Evolutionary conservation across 2,888 invertebrate species (phyloP).

Genomic region (Rhogogaster chlorosoma): DNA sequence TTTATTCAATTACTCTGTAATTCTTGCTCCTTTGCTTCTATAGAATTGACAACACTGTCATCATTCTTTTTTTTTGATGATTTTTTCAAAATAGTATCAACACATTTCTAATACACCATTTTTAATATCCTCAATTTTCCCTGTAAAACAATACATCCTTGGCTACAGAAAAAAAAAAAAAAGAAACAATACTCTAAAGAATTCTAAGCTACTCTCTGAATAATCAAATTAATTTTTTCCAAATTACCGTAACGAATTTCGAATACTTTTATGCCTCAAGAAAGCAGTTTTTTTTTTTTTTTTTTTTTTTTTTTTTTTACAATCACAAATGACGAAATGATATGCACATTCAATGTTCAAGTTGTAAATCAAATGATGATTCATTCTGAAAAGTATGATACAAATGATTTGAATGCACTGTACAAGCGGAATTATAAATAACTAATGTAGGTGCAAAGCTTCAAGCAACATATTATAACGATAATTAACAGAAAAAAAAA

Average conservation of each 20-base stretch:
- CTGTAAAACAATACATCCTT: slow-evolving; percentile 4
- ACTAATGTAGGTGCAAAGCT: neutral
- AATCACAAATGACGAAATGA: slow-evolving; percentile 9
- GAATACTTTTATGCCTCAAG: neutral
- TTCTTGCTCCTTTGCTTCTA: slow-evolving; percentile 31
- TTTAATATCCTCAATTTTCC: neutral
- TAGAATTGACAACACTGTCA: slow-evolving; percentile 22
- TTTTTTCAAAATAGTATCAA: neutral
- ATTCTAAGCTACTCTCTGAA: neutral
- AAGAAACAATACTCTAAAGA: neutral
- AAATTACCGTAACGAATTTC: neutral
- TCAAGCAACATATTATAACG: slow-evolving; percentile 20
- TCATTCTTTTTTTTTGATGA: neutral
- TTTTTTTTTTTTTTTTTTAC: no score
- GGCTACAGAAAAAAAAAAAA: no score
- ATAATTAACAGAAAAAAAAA: slow-evolving; percentile 50
- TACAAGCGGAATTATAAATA: slow-evolving; percentile 30
- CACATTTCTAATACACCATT: neutral
- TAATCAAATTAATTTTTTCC: neutral
- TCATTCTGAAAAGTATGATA: slow-evolving; percentile 23
- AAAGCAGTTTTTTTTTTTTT: neutral
- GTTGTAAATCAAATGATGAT: slow-evolving; percentile 4
- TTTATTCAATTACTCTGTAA: slow-evolving; percentile 31
- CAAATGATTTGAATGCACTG: neutral
- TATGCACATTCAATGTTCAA: neutral